Evolutionary conservation across 1,140 invertebrate species (phyloP).

Genomic region (Scaptomyza graminum): DNA sequence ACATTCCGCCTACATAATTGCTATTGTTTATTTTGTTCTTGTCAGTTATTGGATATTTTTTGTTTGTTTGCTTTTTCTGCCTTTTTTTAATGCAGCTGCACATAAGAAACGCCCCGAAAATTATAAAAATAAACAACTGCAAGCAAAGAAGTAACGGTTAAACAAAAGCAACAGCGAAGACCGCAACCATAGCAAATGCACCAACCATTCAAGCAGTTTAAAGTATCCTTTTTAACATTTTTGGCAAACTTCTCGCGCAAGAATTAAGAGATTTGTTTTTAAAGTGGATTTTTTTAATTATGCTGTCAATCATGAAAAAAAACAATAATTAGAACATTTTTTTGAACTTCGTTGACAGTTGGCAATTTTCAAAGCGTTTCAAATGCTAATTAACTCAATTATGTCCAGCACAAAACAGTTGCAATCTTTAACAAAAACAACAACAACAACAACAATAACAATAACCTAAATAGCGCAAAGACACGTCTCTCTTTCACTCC

Average conservation of each 20-base stretch:
- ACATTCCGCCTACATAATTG: slow-evolving; percentile 36
- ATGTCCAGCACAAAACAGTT: slow-evolving; percentile 32
- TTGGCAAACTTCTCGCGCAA: no score
- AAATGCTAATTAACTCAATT: slow-evolving; percentile 60
- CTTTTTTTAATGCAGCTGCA: background rate
- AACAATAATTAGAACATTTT: background rate
- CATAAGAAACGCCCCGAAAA: background rate
- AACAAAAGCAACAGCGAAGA: slow-evolving; percentile 1
- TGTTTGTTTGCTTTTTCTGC: background rate
- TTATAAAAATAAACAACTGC: background rate
- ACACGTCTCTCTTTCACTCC: background rate
- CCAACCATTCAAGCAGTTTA: slow-evolving; percentile 3
- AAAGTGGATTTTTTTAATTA: slow-evolving; percentile 31
- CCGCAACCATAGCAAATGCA: slow-evolving; percentile 17
- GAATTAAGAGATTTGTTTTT: no score
- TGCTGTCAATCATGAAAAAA: slow-evolving; percentile 37
- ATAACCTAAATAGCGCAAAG: slow-evolving; percentile 5
- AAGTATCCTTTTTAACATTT: no score
- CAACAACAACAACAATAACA: slow-evolving; percentile 14
- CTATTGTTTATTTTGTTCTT: slow-evolving; percentile 1
- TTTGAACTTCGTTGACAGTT: slow-evolving; percentile 32
- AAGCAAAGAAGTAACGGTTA: background rate
- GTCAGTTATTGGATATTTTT: background rate
- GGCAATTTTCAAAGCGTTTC: slow-evolving; percentile 23
- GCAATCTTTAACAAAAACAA: slow-evolving; percentile 22